phyloP scores from a whole-genome alignment of 2,888 invertebrate genomes.

The Cheilosia impressa region DNA sequence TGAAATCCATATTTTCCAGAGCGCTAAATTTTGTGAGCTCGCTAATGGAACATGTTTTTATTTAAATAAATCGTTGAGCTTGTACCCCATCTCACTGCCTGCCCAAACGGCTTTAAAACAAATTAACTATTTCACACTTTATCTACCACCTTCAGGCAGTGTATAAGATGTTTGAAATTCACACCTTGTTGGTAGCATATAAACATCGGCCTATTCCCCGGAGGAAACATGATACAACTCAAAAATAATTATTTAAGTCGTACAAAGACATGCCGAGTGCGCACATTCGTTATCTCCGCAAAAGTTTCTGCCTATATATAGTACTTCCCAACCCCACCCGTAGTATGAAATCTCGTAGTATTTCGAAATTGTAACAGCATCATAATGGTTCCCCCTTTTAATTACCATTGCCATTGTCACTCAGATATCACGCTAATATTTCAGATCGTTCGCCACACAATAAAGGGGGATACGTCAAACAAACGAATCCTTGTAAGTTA shows the following conservation, averaged over 20 bases:
- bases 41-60: no score
- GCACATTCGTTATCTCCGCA: constrained; percentile 1
- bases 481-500: constrained; percentile 70
- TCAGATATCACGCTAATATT: constrained; percentile 72
- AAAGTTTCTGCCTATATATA: background rate
- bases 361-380: constrained; percentile 51
- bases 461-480: constrained; percentile 36
- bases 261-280: constrained; percentile 5
- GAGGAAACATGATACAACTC: constrained; percentile 12
- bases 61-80: no score
- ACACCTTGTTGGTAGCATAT: constrained; percentile 20
- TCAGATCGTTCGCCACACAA: constrained; percentile 60
- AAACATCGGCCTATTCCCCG: background rate
- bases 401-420: constrained; percentile 72
- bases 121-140: constrained; percentile 52
- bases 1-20: no score
- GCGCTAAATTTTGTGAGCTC: no score
- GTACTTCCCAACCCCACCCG: background rate
- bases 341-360: constrained; percentile 13
- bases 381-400: constrained; percentile 49
- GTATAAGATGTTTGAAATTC: constrained; percentile 7
- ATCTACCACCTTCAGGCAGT: constrained; percentile 2
- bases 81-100: background rate
- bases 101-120: background rate
- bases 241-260: constrained; percentile 31